These are phyloP conservation scores for Hyla sarda DNA, from an alignment of 2,113 vertebrate genomes.

Conservation along the genomic window DNA sequence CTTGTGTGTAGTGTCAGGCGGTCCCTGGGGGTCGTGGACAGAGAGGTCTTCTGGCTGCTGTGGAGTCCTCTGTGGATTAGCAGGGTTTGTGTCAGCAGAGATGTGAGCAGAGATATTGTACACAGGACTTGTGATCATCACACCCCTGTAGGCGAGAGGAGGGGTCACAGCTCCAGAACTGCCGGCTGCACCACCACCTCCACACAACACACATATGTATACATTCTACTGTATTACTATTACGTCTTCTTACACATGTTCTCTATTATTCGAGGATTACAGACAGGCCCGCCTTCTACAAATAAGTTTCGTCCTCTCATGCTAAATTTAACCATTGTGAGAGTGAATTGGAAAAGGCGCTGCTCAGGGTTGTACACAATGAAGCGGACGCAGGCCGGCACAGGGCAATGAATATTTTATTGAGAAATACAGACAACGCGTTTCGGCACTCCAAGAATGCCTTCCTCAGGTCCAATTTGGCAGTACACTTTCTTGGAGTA, in stretches of 20 bases:
- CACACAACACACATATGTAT: not conserved
- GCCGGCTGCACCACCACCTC: not conserved
- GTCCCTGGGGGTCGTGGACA: not conserved
- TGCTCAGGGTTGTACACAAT: too few species aligned
- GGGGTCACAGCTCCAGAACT: not conserved
- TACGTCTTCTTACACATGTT: not conserved
- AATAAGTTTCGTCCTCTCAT: too few species aligned
- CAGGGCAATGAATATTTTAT: too few species aligned
- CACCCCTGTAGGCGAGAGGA: conserved; percentile 14
- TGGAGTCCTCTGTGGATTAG: not conserved
- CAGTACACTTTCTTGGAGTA: too few species aligned
- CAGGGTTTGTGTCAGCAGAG: not conserved
- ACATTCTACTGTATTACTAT: too few species aligned
- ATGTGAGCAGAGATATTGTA: not conserved
- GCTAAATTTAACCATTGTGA: too few species aligned
- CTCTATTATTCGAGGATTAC: not conserved
- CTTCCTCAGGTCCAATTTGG: too few species aligned
- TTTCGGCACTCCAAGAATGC: too few species aligned
- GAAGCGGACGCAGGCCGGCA: too few species aligned
- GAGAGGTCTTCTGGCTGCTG: not conserved
- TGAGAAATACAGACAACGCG: too few species aligned
- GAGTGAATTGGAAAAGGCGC: too few species aligned
- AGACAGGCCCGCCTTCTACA: not conserved
- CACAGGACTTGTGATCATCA: not conserved
- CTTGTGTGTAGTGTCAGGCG: not conserved